These are phyloP conservation scores for Huso huso DNA, from an alignment of 2,797 vertebrate genomes.

Conservation along the genomic window DNA sequence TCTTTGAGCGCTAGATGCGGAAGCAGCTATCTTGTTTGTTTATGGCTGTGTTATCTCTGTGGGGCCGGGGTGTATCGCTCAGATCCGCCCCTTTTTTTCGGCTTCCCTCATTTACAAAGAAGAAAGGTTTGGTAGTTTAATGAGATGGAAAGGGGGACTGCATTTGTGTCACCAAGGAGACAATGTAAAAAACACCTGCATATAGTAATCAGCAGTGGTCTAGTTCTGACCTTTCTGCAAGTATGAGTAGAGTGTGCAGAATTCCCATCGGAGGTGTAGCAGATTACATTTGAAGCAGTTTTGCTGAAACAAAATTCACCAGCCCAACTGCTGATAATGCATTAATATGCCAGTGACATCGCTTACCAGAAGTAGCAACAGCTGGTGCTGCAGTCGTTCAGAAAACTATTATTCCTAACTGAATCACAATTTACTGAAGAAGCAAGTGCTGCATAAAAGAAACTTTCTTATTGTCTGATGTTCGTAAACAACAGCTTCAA, in stretches of 20 bases:
- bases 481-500: neutral
- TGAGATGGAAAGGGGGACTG: slow-evolving; percentile 7
- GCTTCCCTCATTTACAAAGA: neutral
- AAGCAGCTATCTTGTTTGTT: too few species aligned
- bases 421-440: slow-evolving; percentile 15
- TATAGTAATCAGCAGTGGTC: slow-evolving; percentile 5
- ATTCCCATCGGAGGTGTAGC: neutral
- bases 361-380: slow-evolving; percentile 20
- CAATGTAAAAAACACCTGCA: neutral
- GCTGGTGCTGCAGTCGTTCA: slow-evolving; percentile 10
- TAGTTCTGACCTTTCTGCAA: neutral
- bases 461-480: neutral
- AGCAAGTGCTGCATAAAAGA: slow-evolving; percentile 6
- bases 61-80: too few species aligned
- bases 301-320: neutral
- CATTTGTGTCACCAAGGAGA: slow-evolving; percentile 8
- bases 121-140: neutral
- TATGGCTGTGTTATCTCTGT: too few species aligned
- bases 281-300: slow-evolving; percentile 3
- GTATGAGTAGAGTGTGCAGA: neutral
- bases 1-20: too few species aligned
- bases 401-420: slow-evolving; percentile 10
- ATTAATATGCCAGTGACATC: slow-evolving; percentile 17
- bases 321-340: slow-evolving; percentile 13
- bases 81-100: too few species aligned